Base-by-base conservation (phyloP, 2,113 vertebrate species). In the Macrotus californicus region DNA sequence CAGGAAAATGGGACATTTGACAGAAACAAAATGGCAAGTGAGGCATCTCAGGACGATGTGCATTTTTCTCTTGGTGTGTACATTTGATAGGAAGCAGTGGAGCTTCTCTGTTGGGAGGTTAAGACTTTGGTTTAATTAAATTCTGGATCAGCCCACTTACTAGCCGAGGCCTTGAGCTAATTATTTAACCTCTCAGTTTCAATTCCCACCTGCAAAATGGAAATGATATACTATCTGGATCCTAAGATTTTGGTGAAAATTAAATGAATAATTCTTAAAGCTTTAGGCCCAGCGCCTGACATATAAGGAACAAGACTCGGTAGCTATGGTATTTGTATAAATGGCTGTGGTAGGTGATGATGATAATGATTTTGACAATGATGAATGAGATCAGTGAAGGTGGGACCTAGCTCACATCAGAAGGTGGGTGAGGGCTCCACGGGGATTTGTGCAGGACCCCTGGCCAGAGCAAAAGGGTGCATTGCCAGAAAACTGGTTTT, bases 61-160 rank as follows among this genome's bases (percentile, higher is more conserved):
- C 56, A 36, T 91, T 85, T 75, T 76, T 36, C 2, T 7, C 12
- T 1, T 16, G 64, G 85, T 67, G 48, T 5, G 82, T 39, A 82
- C 50, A 88, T 34, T 52, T 61, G 18, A 54, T 70, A 66, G 76
- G 46, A 87, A 39, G 15, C 8, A 66, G 43, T 34, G 26, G 46
- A 84, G 39, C 5, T 66, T 91, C 75, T 91, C 69, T 82, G 21
- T 39, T 86, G 81, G 84, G 18, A 69, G 34, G n/a, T 41, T 83
- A 89, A 87, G 70, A 61, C 16, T 86, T 29, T 82, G 56, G 31
- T 92, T 94, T 94, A 87, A 87, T 87, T 93, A 93, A 95, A 87
- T 73, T 12, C 56, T 14, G 59, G 21, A 76, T 83, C 18, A 43
- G 41, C n/a, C 18, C 15, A 67, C 85, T 82, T 66, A 91, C 48